Percentiles rank a stretch among this genome's conserved stretches.
phyloP scores from a whole-genome alignment of 1,140 invertebrate species.

The Meloidogyne exigua region DNA sequence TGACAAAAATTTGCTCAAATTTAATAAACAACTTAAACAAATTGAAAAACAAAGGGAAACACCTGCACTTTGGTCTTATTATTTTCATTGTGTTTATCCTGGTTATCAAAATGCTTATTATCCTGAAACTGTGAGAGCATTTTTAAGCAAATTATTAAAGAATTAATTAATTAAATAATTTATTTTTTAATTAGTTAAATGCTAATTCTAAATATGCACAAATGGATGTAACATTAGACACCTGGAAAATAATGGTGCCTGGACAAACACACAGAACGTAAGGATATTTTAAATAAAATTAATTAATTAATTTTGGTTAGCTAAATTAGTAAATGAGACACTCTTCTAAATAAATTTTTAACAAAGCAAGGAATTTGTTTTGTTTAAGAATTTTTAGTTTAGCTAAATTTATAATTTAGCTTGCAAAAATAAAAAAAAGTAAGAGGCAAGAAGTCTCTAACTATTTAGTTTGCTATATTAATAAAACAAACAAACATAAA shows the following conservation, averaged over 20 bases:
- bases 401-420: too few relatives aligned
- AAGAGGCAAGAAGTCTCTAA: too few relatives aligned
- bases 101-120: slow-evolving; percentile 28
- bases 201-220: slow-evolving; percentile 10
- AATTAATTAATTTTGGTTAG: too few relatives aligned
- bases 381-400: too few relatives aligned
- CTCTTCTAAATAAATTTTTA: too few relatives aligned
- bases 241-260: slow-evolving; percentile 24
- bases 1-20: neutral
- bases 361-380: too few relatives aligned
- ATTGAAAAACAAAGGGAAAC: neutral
- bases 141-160: too few relatives aligned
- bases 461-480: too few relatives aligned
- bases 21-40: neutral
- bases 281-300: neutral
- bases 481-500: too few relatives aligned
- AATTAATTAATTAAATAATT: too few relatives aligned
- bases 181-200: slow-evolving; percentile 9
- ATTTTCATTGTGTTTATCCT: slow-evolving; percentile 24
- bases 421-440: too few relatives aligned
- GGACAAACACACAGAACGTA: slow-evolving; percentile 24
- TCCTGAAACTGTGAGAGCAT: slow-evolving; percentile 3
- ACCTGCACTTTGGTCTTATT: slow-evolving; percentile 23
- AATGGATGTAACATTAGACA: slow-evolving; percentile 21
- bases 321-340: too few relatives aligned